Evolutionary conservation across 2,113 vertebrate genomes (phyloP), one percentile per base, ranked within the genome.

Genomic region (Lathamus discolor): DNA sequence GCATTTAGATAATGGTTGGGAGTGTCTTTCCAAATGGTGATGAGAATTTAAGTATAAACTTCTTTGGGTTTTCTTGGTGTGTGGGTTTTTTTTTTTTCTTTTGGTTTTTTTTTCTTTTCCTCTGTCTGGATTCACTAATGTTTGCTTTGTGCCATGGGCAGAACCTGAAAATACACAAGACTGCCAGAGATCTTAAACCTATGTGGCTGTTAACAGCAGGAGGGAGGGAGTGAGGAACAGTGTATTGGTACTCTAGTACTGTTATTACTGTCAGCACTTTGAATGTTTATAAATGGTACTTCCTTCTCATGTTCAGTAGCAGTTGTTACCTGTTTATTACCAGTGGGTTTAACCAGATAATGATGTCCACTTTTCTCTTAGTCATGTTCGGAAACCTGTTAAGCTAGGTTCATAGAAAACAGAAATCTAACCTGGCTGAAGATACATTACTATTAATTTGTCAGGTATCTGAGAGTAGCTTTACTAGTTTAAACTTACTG

Each of bases 121-220:
- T 73, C 12, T 61, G 0, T 52, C 11, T 17, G 15, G 7, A 17
- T 74, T 81, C 49, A 9, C 41, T 28, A 0, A 0, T 76, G n/a
- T 67, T 59, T 80, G n/a, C 79, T 67, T 59, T 80, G 31, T 85
- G 43, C 31, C 28, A 19, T 59, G 31, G 78, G 43, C 15, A 12
- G 68, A 66, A 63, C 63, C 59, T 83, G 44, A 41, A 83, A 83
- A 46, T 51, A 6, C 0, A 1, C 13, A 0, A 0, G 2, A 1
- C 24, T 72, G 63, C 27, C 33, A 22, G 57, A 22, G 35, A 29
- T 33, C 33, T 49, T 55, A 4, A 83, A 39, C 17, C 22, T 39
- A 5, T 19, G 23, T 63, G 48, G 43, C 22, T 86, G 49, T 16
- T 63, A 49, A 4, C 0, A n/a, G 51, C 41, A 48, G n/a, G 3